Evolutionary conservation across 2,797 vertebrate species (phyloP).

Genomic region (Enteromius fasciolatus): DNA sequence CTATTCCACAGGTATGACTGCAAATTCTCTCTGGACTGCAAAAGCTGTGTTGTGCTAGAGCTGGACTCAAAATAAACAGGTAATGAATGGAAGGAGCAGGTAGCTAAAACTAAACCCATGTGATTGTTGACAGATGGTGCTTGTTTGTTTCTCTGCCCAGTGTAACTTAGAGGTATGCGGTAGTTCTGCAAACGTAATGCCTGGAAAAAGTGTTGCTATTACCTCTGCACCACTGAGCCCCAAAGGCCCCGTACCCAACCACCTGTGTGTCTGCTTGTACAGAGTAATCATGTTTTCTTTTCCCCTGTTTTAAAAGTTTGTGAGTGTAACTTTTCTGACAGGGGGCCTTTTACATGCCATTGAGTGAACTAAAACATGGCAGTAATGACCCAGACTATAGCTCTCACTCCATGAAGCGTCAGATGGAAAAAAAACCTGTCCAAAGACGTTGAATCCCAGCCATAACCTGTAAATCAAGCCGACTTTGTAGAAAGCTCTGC

Average conservation of each 20-base stretch:
- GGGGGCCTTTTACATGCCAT: constrained; percentile 23
- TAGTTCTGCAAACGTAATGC: background rate
- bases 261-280: constrained; percentile 31
- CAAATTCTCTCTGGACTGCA: constrained; percentile 4
- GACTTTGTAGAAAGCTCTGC: background rate
- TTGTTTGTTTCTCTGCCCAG: constrained; percentile 17
- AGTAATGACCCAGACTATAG: constrained; percentile 27
- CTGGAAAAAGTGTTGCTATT: constrained; percentile 34
- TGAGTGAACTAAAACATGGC: constrained; percentile 30
- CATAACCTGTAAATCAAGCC: constrained; percentile 32
- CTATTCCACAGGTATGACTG: constrained; percentile 11
- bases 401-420: background rate
- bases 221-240: constrained; percentile 10
- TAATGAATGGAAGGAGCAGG: constrained; percentile 36
- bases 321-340: constrained; percentile 39
- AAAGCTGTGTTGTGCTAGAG: constrained; percentile 7
- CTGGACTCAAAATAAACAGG: constrained; percentile 31
- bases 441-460: constrained; percentile 8
- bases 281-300: background rate
- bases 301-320: background rate
- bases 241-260: constrained; percentile 18
- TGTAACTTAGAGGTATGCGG: constrained; percentile 13
- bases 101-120: constrained; percentile 35
- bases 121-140: constrained; percentile 35
- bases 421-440: constrained; percentile 20